phyloP scores from a whole-genome alignment of 2,888 invertebrate genomes.

The Seladonia tumulorum region DNA sequence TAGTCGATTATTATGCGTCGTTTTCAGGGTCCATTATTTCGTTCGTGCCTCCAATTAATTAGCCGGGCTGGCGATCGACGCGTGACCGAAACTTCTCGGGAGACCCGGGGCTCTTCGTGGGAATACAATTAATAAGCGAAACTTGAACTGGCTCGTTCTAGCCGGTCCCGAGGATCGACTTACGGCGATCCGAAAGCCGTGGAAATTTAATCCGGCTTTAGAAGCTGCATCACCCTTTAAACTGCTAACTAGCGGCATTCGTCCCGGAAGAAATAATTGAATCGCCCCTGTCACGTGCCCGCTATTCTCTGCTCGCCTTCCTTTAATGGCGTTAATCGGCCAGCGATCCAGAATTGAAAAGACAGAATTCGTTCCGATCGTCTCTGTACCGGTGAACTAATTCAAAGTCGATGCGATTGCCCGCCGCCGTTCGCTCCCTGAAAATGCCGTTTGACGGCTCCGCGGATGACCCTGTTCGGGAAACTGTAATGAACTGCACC shows the following conservation, averaged over 20 bases:
- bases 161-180: slow-evolving; percentile 43
- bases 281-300: slow-evolving; percentile 25
- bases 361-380: not conserved
- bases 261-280: slow-evolving; percentile 44
- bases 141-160: slow-evolving; percentile 43
- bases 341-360: not conserved
- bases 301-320: slow-evolving; percentile 12
- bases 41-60: not conserved
- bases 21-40: slow-evolving; percentile 22
- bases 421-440: not conserved
- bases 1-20: slow-evolving; percentile 47
- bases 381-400: not conserved
- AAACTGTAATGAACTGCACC: not conserved
- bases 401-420: not conserved
- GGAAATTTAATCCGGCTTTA: slow-evolving; percentile 57
- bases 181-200: slow-evolving; percentile 44
- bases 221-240: slow-evolving; percentile 30
- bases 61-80: slow-evolving; percentile 8
- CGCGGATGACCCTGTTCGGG: not conserved
- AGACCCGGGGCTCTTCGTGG: not conserved
- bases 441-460: not conserved
- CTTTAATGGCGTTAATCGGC: slow-evolving; percentile 1
- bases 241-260: slow-evolving; percentile 39
- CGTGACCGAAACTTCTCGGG: slow-evolving; percentile 6
- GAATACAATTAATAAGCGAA: slow-evolving; percentile 42